Evolutionary conservation across 2,888 invertebrate species (phyloP).

Genomic region (Bombyx huttoni): DNA sequence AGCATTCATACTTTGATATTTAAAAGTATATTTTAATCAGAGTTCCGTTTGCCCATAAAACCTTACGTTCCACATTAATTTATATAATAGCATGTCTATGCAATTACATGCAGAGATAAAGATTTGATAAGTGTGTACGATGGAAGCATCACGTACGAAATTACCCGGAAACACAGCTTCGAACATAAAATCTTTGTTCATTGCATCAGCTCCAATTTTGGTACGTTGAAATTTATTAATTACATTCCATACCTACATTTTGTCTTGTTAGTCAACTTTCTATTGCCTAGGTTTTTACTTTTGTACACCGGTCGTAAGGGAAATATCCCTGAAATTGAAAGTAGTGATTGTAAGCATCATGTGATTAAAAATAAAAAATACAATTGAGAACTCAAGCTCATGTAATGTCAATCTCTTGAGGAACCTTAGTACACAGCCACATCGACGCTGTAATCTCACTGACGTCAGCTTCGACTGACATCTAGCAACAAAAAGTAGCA

Average conservation of each 20-base stretch:
- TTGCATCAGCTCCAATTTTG: slow-evolving; percentile 73
- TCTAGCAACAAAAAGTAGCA: no score
- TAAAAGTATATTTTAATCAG: no score
- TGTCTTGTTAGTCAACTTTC: not conserved
- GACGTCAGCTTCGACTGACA: no score
- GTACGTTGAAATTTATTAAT: slow-evolving; percentile 32
- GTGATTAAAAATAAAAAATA: no score
- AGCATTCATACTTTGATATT: no score
- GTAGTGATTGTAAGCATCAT: no score
- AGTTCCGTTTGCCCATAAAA: not conserved
- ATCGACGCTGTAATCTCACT: no score
- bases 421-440: no score
- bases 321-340: no score
- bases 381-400: no score
- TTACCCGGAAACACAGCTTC: slow-evolving; percentile 43
- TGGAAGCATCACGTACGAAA: slow-evolving; percentile 44
- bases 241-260: not conserved
- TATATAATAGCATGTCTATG: not conserved
- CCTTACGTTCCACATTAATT: not conserved
- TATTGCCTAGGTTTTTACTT: not conserved
- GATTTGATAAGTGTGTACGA: slow-evolving; percentile 54
- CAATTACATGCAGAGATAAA: slow-evolving; percentile 40
- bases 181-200: slow-evolving; percentile 63
- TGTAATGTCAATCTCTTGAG: no score
- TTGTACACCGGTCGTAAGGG: no score